Conservation (phyloP, 1,140 invertebrate genomes). For the Babylonia areolata region DNA sequence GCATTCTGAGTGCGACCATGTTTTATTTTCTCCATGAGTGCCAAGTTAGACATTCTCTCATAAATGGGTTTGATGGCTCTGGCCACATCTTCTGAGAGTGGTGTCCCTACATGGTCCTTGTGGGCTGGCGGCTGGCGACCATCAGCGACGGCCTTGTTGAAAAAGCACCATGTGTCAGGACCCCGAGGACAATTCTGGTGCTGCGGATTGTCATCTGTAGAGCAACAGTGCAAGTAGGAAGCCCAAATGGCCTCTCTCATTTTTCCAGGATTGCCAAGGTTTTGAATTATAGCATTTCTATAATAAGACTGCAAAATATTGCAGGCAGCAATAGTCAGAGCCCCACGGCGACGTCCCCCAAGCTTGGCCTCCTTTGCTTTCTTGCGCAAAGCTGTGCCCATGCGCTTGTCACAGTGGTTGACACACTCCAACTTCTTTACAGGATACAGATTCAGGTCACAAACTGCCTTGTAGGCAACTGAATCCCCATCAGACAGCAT, state of each 20-base stretch:
- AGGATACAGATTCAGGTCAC: not conserved
- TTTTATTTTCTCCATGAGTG: not conserved
- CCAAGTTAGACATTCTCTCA: not conserved
- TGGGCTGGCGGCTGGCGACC: not conserved
- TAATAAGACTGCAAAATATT: not conserved
- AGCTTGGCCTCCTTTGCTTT: not conserved
- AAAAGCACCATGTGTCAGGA: constrained; percentile 35
- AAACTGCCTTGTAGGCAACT: not conserved
- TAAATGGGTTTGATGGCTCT: constrained; percentile 4
- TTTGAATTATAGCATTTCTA: not conserved
- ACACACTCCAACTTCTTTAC: constrained; percentile 5
- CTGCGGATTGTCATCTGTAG: constrained; percentile 9
- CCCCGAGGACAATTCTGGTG: constrained; percentile 33
- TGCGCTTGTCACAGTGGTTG: constrained; percentile 15
- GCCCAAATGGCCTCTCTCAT: constrained; percentile 32
- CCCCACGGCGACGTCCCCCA: not conserved
- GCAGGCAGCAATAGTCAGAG: not conserved
- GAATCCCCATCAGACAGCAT: too few relatives aligned
- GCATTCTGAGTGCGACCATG: constrained; percentile 36
- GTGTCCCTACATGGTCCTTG: too few relatives aligned
- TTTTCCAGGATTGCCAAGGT: not conserved
- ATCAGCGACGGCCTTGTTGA: constrained; percentile 1
- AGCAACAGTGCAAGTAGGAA: constrained; percentile 1
- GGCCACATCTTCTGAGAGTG: not conserved
- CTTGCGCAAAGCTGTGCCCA: constrained; percentile 13